These are phyloP conservation scores for Toxostoma redivivum DNA, from an alignment of 2,113 vertebrate species.

Conservation along the genomic window DNA sequence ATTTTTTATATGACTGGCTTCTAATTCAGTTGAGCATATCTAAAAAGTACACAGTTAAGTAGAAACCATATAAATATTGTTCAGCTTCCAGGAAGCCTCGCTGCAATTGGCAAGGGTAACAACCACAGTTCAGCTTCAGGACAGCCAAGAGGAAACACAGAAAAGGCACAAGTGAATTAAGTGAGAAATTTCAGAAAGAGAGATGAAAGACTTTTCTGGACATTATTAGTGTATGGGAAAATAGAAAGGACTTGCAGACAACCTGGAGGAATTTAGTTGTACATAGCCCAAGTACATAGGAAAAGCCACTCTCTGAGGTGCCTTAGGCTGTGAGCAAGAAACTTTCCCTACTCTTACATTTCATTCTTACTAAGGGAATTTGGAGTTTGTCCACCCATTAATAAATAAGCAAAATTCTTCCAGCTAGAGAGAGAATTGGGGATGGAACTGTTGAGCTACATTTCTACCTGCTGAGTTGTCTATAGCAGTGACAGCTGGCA, in stretches of 20 bases:
- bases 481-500: background rate
- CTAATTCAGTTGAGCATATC: background rate
- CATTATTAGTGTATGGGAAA: accelerated
- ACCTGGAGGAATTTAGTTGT: background rate
- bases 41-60: background rate
- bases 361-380: background rate
- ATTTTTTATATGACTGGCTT: background rate
- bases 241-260: background rate
- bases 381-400: background rate
- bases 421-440: background rate
- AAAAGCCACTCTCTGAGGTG: background rate
- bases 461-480: background rate
- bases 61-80: background rate
- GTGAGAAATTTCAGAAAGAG: background rate
- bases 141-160: background rate
- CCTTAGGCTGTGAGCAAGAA: background rate
- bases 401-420: background rate
- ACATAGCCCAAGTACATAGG: background rate
- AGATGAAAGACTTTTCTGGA: background rate
- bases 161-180: background rate
- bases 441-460: accelerated
- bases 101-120: background rate
- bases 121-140: background rate
- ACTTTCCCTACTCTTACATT: background rate
- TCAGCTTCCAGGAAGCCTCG: background rate